Percentiles rank a stretch among this genome's conserved stretches.
These are phyloP conservation scores for Origma solitaria DNA, from an alignment of 2,113 vertebrate species.

Conservation along the genomic window DNA sequence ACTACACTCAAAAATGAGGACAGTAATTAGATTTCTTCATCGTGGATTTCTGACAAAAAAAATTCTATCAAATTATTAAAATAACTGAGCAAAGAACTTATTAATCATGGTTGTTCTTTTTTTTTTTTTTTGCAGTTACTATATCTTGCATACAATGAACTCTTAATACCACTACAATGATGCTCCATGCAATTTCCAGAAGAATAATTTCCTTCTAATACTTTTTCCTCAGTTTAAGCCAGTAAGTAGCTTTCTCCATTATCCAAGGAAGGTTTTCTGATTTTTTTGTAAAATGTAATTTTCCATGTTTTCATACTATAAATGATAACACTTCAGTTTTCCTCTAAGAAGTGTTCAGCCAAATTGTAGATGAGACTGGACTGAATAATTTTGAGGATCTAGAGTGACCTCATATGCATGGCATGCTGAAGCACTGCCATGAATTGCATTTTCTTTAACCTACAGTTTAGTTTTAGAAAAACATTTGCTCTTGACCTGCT, in stretches of 20 bases:
- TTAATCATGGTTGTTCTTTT: background rate
- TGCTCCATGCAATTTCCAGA: background rate
- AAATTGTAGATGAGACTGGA: background rate
- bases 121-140: background rate
- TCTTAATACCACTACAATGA: background rate
- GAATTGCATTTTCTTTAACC: background rate
- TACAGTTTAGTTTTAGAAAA: background rate
- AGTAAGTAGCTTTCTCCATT: background rate
- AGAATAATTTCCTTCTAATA: background rate
- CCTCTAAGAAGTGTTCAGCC: background rate
- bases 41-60: background rate
- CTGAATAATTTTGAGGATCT: background rate
- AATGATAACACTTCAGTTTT: background rate
- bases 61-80: background rate
- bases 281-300: background rate
- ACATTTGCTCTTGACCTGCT: background rate
- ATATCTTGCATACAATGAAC: background rate
- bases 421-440: background rate
- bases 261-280: background rate
- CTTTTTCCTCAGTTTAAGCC: background rate
- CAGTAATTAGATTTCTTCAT: background rate
- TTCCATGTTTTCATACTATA: background rate
- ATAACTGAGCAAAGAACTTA: background rate
- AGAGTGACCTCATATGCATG: background rate
- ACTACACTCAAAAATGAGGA: background rate